These are phyloP conservation scores for Eupristina koningsbergeri DNA, from an alignment of 1,140 invertebrate genomes.

Conservation along the genomic window DNA sequence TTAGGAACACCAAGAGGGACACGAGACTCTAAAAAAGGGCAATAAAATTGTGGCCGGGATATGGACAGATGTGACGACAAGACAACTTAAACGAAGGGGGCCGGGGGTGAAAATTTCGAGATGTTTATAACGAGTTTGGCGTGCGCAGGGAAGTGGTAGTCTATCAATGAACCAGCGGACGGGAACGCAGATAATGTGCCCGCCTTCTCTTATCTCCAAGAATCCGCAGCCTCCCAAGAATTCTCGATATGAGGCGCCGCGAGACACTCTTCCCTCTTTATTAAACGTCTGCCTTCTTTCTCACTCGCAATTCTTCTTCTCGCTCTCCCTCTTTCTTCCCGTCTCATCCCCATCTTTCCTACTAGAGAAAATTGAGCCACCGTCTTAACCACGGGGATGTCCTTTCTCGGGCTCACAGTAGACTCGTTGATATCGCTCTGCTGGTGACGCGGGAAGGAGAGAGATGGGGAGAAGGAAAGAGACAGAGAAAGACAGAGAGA, in stretches of 20 bases:
- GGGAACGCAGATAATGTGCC: slow-evolving; percentile 60
- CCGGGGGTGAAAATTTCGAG: slow-evolving; percentile 18
- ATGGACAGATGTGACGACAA: background rate
- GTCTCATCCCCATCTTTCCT: background rate
- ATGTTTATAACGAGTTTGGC: slow-evolving; percentile 25
- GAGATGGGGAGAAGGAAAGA: background rate
- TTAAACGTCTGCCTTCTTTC: slow-evolving; percentile 65
- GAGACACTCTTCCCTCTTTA: slow-evolving; percentile 63
- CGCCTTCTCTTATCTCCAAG: slow-evolving; percentile 56
- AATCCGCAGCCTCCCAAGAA: slow-evolving; percentile 66
- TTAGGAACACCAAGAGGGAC: background rate
- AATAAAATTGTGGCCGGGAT: background rate
- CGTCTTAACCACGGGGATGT: slow-evolving; percentile 47
- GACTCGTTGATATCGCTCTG: slow-evolving; percentile 4
- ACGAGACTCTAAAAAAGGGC: no score
- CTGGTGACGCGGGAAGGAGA: background rate
- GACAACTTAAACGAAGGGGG: background rate
- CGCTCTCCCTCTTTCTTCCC: slow-evolving; percentile 6
- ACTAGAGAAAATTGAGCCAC: slow-evolving; percentile 54
- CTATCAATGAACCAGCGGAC: slow-evolving; percentile 61
- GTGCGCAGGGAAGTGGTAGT: slow-evolving; percentile 37
- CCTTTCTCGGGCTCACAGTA: slow-evolving; percentile 27
- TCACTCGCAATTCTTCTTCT: slow-evolving; percentile 22
- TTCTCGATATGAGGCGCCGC: slow-evolving; percentile 65
- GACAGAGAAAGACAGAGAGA: no score